Evolutionary conservation across 2,888 invertebrate genomes (phyloP).

Genomic region (Thymelicus acteon): DNA sequence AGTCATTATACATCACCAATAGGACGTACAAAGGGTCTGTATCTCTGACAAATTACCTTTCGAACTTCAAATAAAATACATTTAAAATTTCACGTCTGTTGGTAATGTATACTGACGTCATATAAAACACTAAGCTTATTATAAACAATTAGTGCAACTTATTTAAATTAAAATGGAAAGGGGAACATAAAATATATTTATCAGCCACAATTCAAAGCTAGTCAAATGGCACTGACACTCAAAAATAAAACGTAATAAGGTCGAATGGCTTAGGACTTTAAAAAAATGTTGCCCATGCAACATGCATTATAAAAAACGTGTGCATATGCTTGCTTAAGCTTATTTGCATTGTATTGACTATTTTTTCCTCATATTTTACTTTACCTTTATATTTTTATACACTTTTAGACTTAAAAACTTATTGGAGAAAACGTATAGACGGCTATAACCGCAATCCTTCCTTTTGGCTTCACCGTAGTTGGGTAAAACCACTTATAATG

Average conservation of each 20-base stretch:
- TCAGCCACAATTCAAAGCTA: neutral
- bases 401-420: no score
- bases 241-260: neutral
- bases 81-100: neutral
- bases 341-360: neutral
- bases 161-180: conserved; percentile 17
- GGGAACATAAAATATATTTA: neutral
- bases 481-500: no score
- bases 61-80: no score
- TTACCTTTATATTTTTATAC: no score
- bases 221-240: neutral
- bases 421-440: no score
- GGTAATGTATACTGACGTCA: neutral
- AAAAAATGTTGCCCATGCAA: conserved; percentile 23
- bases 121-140: conserved; percentile 9
- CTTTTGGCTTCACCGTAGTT: no score
- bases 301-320: conserved; percentile 26
- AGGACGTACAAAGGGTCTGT: neutral
- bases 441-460: no score
- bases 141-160: conserved; percentile 20
- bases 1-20: conserved; percentile 7
- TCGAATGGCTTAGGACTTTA: neutral
- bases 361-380: no score
- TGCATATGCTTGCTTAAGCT: conserved; percentile 9
- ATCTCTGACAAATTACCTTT: no score